Evolutionary conservation across 2,888 invertebrate species (phyloP).

Genomic region (Rugalucina vietnamica): DNA sequence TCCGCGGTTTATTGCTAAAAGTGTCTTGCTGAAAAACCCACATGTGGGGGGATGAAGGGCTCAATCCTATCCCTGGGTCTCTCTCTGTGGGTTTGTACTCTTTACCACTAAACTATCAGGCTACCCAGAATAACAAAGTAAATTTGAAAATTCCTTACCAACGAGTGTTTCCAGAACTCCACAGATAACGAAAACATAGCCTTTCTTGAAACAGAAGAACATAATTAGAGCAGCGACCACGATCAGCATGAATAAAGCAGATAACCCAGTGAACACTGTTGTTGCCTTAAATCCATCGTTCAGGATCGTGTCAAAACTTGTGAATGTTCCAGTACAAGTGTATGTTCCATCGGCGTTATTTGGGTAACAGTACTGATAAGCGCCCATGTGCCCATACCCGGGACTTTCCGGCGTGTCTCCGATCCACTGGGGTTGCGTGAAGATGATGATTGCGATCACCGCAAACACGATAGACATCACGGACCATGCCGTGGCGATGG

Average conservation of each 20-base stretch:
- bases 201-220: slow-evolving; percentile 96
- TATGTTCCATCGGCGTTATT: slow-evolving; percentile 45
- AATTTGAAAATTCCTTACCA: slow-evolving; percentile 87
- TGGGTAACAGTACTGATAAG: slow-evolving; percentile 91
- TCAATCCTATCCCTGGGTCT: too few relatives aligned
- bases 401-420: slow-evolving; percentile 78
- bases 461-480: slow-evolving; percentile 98
- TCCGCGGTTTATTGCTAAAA: too few relatives aligned
- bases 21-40: too few relatives aligned
- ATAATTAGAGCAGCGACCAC: slow-evolving; percentile 94
- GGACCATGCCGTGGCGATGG: slow-evolving; percentile 98
- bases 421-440: slow-evolving; percentile 91
- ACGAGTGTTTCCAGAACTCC: slow-evolving; percentile 97
- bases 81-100: too few relatives aligned
- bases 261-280: slow-evolving; percentile 93
- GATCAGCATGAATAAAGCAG: slow-evolving; percentile 91
- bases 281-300: slow-evolving; percentile 93
- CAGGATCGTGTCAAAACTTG: slow-evolving; percentile 89
- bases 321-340: slow-evolving; percentile 90
- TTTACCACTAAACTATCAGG: too few relatives aligned
- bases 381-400: slow-evolving; percentile 94
- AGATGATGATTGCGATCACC: slow-evolving; percentile 96
- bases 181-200: slow-evolving; percentile 95
- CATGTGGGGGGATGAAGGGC: too few relatives aligned
- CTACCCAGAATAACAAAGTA: too few relatives aligned